Evolutionary conservation across 2,797 vertebrate species (phyloP).

Genomic region (Sebastes vulpes): DNA sequence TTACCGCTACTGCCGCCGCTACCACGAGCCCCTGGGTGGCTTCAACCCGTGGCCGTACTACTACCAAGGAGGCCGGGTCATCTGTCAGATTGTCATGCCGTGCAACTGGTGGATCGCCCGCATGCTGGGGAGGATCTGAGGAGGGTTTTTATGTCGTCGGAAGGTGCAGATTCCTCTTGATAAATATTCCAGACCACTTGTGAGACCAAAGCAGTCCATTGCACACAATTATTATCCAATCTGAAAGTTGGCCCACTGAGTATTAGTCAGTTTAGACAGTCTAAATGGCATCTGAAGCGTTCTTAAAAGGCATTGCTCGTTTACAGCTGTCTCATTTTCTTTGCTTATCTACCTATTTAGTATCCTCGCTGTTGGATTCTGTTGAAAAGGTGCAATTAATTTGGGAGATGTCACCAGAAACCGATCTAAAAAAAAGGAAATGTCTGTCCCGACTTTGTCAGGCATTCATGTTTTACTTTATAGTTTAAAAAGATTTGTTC

Average conservation of each 20-base stretch:
- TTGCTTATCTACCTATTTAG: conserved; percentile 20
- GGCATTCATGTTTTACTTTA: conserved; percentile 9
- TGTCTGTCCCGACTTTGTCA: conserved; percentile 7
- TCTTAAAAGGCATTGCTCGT: conserved; percentile 37
- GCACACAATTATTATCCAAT: conserved; percentile 55
- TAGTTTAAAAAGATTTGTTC: neutral
- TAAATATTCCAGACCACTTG: conserved; percentile 47
- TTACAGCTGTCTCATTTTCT: conserved; percentile 33
- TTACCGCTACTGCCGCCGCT: conserved; percentile 92
- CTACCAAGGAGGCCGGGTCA: conserved; percentile 94
- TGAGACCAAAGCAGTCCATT: conserved; percentile 52
- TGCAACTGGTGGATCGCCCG: conserved; percentile 99
- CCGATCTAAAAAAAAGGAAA: neutral
- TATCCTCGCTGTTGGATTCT: conserved; percentile 27
- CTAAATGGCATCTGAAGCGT: conserved; percentile 43
- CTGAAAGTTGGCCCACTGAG: conserved; percentile 31
- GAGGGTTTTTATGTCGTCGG: conserved; percentile 11
- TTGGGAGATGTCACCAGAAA: conserved; percentile 13
- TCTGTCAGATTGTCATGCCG: conserved; percentile 97
- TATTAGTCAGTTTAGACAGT: conserved; percentile 42
- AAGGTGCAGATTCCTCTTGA: conserved; percentile 27
- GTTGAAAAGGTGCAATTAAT: conserved; percentile 39
- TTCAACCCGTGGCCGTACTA: conserved; percentile 96
- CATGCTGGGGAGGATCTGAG: conserved; percentile 94
- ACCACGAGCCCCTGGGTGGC: conserved; percentile 93